Conservation (phyloP, 2,113 vertebrate genomes). For the Leucoraja erinaceus region DNA sequence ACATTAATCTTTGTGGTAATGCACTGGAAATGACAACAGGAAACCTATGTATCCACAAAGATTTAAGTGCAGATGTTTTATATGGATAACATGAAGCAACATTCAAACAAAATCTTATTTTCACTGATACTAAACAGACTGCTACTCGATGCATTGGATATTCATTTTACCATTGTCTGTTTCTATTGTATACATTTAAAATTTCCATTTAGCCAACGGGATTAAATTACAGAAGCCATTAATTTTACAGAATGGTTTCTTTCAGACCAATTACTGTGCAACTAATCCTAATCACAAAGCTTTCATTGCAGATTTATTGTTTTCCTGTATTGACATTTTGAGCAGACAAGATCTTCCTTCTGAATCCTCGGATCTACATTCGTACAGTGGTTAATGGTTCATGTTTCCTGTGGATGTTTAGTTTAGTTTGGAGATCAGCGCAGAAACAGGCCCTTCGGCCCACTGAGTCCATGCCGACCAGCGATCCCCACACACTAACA, state of each 20-base stretch:
- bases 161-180: neutral
- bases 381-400: too few species aligned
- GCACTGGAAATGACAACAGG: neutral
- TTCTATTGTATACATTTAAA: neutral
- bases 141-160: neutral
- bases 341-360: too few species aligned
- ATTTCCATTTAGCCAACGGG: neutral
- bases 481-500: too few species aligned
- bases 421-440: too few species aligned
- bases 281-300: neutral
- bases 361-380: too few species aligned
- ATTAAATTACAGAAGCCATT: slow-evolving; percentile 1
- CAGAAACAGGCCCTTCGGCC: too few species aligned
- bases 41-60: neutral
- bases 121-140: neutral
- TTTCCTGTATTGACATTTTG: neutral
- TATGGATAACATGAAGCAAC: neutral
- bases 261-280: neutral
- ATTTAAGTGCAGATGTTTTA: neutral
- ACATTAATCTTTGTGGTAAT: neutral
- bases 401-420: too few species aligned
- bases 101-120: neutral
- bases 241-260: neutral
- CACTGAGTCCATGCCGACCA: too few species aligned
- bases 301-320: neutral